Conservation (phyloP, 1,140 invertebrate species). For the Drosophila trapezifrons region DNA sequence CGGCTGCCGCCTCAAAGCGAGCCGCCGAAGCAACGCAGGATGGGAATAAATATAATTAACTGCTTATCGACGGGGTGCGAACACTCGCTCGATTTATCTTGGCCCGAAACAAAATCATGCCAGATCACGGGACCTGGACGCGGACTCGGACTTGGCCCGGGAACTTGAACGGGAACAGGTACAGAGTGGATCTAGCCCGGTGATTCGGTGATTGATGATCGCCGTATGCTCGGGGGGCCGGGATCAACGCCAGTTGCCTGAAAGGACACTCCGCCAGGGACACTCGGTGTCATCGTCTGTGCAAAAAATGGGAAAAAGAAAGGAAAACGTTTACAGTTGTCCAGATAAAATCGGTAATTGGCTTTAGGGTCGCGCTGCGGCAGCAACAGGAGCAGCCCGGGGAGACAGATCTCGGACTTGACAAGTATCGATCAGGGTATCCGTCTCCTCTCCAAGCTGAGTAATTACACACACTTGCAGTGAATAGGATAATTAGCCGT, state of each 20-base stretch:
- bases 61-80: conserved; percentile 81
- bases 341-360: conserved; percentile 79
- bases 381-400: conserved; percentile 49
- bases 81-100: conserved; percentile 75
- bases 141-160: conserved; percentile 8
- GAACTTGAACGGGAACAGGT: conserved; percentile 45
- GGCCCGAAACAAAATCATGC: conserved; percentile 58
- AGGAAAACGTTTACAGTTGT: conserved; percentile 48
- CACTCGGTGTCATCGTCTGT: conserved; percentile 43
- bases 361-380: conserved; percentile 45
- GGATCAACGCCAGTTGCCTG: conserved; percentile 24
- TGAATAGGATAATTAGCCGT: conserved; percentile 78
- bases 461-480: conserved; percentile 74
- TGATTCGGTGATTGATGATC: conserved; percentile 64
- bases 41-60: conserved; percentile 81
- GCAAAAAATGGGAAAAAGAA: conserved; percentile 8
- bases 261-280: conserved; percentile 28
- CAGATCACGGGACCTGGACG: conserved; percentile 56
- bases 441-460: conserved; percentile 19
- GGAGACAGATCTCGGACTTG: conserved; percentile 39
- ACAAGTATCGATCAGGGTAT: conserved; percentile 57
- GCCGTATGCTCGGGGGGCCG: conserved; percentile 49
- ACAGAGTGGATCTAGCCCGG: too few species aligned
- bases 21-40: conserved; percentile 60
- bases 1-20: conserved; percentile 39